Conservation (phyloP, 2,797 vertebrate genomes). For the Myotis vivesi region DNA sequence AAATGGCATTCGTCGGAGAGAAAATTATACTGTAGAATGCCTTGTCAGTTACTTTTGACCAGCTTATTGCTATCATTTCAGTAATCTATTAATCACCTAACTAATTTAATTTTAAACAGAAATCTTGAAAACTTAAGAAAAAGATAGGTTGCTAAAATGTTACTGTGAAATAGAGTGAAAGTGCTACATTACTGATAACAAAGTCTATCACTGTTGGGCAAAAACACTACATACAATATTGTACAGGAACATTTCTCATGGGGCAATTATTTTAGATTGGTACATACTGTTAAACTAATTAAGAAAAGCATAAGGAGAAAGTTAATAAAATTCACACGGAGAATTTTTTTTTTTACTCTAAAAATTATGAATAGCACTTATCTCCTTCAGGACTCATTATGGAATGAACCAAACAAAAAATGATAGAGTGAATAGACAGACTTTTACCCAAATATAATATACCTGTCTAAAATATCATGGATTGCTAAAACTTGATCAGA, state of each 20-base stretch:
- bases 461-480: background rate
- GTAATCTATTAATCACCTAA: background rate
- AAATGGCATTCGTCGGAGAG: background rate
- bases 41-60: background rate
- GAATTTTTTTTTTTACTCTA: slow-evolving; percentile 28
- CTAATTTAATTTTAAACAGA: slow-evolving; percentile 42
- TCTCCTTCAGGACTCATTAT: slow-evolving; percentile 35
- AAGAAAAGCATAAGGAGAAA: slow-evolving; percentile 38
- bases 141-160: background rate
- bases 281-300: slow-evolving; percentile 9
- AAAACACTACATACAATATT: background rate
- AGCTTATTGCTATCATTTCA: background rate
- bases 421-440: background rate
- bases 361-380: slow-evolving; percentile 11
- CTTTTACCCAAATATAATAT: slow-evolving; percentile 46
- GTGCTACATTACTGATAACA: background rate
- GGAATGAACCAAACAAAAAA: slow-evolving; percentile 27
- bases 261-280: slow-evolving; percentile 9
- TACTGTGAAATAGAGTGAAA: background rate
- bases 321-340: background rate
- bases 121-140: background rate
- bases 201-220: background rate
- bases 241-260: background rate
- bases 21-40: slow-evolving; percentile 6
- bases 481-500: background rate